Conservation (phyloP, 2,113 vertebrate species). For the Taurulus bubalis region DNA sequence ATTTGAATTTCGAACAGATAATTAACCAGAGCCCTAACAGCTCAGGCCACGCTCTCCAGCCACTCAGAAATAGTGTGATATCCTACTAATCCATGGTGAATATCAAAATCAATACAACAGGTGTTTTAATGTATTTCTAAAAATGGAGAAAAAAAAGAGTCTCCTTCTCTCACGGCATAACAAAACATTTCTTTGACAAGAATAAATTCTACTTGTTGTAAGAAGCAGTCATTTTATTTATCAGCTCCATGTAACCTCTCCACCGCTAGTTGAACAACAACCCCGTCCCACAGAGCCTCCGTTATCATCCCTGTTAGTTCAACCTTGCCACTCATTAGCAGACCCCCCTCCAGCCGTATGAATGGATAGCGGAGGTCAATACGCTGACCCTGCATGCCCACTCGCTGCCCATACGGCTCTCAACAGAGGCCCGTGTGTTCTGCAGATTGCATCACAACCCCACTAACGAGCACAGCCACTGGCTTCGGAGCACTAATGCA, state of each 20-base stretch:
- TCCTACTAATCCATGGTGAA: neutral
- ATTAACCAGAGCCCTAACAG: neutral
- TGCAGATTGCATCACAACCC: slow-evolving; percentile 70
- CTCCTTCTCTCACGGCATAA: neutral
- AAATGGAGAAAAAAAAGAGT: neutral
- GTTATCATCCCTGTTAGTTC: slow-evolving; percentile 76
- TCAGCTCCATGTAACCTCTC: slow-evolving; percentile 28
- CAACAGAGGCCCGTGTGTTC: slow-evolving; percentile 76
- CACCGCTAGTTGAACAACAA: slow-evolving; percentile 64
- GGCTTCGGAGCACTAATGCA: slow-evolving; percentile 76
- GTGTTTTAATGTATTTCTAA: neutral
- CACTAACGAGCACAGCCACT: slow-evolving; percentile 71
- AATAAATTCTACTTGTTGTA: slow-evolving; percentile 20
- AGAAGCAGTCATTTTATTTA: slow-evolving; percentile 27
- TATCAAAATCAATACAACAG: neutral
- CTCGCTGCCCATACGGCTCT: slow-evolving; percentile 63
- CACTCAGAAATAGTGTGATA: neutral
- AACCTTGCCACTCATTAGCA: slow-evolving; percentile 78
- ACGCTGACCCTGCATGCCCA: slow-evolving; percentile 67
- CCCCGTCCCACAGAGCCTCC: slow-evolving; percentile 61
- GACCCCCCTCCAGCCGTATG: slow-evolving; percentile 68
- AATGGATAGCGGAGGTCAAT: slow-evolving; percentile 65
- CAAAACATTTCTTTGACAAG: slow-evolving; percentile 8
- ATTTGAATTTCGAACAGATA: neutral
- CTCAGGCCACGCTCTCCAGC: neutral